Evolutionary conservation across 2,888 invertebrate genomes (phyloP), one percentile per base, ranked within the genome.

Genomic region (Bugulina stolonifera): DNA sequence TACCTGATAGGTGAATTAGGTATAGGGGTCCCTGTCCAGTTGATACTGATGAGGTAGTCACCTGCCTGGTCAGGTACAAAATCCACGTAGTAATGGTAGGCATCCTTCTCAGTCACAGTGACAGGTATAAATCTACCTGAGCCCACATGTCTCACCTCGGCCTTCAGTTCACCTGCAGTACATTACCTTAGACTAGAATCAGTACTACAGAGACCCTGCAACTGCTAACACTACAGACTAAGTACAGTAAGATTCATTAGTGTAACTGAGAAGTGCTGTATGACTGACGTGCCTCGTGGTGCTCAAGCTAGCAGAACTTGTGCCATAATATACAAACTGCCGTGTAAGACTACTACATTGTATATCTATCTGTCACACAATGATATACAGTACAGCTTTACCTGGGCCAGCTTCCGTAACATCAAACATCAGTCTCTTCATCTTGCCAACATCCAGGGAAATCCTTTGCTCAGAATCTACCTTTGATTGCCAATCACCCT

Each of bases 401-500:
- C 84, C 84, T 1, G 95, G 94, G 0, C 96, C 97, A 0, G 94
- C 95, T 80, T 91, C 91, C 64, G 91, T 89, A 0, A 91, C 90
- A 81, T 97, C 95, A 77, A 97, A 91, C 0, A 92, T 90, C 27
- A 97, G 80, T 74, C 81, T 81, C 75, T 86, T 86, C 74, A 85
- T 85, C 77, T 87, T 86, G 3, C 85, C 85, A 35, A 86, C 82
- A 14, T 81, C 80, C 58, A 88, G 82, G 69, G 82, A 81, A 52
- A 88, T 80, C n/a, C 84, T 77, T 73, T 86, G 84, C 57, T 85
- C 87, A 73, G 89, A 89, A 83, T 94, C 93, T 76, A 91, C 85
- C 73, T 91, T 87, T 35, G 91, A 89, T 70, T 91, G 90, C 93
- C 94, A 94, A 0, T 95, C 96, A 2, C 94, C 94, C 64, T 93